Evolutionary conservation across 2,113 vertebrate species (phyloP).

Genomic region (Brachyhypopomus occidentalis): DNA sequence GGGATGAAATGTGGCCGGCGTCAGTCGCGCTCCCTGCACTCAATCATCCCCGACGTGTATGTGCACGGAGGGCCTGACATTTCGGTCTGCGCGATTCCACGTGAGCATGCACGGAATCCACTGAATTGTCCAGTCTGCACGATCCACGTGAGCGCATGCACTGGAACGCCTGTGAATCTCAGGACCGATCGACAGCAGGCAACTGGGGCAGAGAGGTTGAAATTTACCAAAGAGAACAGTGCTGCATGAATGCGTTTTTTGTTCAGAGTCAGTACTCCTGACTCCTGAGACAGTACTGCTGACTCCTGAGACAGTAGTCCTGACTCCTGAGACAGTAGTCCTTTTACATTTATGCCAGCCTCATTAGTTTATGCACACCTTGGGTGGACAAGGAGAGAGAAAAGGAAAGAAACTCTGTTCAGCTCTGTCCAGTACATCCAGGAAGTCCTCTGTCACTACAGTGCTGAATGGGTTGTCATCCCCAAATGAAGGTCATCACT

Average conservation of each 20-base stretch:
- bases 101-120: conserved; percentile 18
- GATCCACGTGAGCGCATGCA: background rate
- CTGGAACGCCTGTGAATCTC: conserved; percentile 14
- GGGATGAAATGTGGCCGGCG: conserved; percentile 35
- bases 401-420: background rate
- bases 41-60: conserved; percentile 35
- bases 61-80: conserved; percentile 17
- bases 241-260: background rate
- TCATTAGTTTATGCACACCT: conserved; percentile 5
- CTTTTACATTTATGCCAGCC: background rate
- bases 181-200: conserved; percentile 17
- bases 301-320: background rate
- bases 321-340: background rate
- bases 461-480: conserved; percentile 26
- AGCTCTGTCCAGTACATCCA: background rate
- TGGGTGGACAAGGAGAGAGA: background rate
- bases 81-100: conserved; percentile 27
- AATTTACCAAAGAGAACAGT: background rate
- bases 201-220: background rate
- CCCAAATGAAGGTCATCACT: conserved; percentile 49
- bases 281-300: background rate
- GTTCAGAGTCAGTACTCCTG: background rate
- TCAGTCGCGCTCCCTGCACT: conserved; percentile 4
- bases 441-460: conserved; percentile 26
- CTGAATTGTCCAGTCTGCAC: too few species aligned